Evolutionary conservation across 2,113 vertebrate genomes (phyloP), one percentile per base, ranked within the genome.

Genomic region (Prionailurus viverrinus): DNA sequence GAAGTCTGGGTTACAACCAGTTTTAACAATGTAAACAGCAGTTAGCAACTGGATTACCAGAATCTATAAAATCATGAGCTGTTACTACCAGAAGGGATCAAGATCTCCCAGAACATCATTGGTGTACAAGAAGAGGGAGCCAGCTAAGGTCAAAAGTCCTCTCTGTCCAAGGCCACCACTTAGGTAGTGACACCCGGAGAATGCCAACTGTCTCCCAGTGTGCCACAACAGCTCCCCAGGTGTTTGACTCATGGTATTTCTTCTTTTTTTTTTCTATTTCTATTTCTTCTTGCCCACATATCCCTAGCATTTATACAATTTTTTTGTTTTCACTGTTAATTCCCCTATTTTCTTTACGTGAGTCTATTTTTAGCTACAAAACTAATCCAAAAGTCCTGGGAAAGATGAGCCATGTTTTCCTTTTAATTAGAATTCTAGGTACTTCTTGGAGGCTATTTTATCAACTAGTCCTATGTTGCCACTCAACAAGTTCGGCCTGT

Each of bases 171-270:
- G 6, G 21, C 7, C 29, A 48, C 29, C 33, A 1, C 48, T 18
- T 1, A 27, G 51, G 5, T 11, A 31, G 41, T 4, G 27, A 15
- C 15, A 6, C 48, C 55, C 5, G 1, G 39, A n/a, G 7, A 7
- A 33, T 0, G 36, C 63, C 36, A 3, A 0, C 18, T n/a, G 8
- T 1, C 8, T 0, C 48, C 36, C 55, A 33, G 0, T 2, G 5
- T 7, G 27, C 25, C 73, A 7, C 14, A 0, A 3, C 18, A 39
- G 29, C 14, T 7, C 31, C n/a, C 79, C 16, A 12, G 4, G 12
- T 5, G 8, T 7, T 23, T 21, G 8, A 12, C 1, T 36, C 51
- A 58, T 16, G 27, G 3, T 39, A 39, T 39, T 39, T 39, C 39
- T 39, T 39, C 4, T 39, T 39, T 39, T 39, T 39, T 39, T 39